A percentile compares a stretch with the other conserved stretches of the same genome.
These are phyloP conservation scores for Ectemnius cavifrons DNA, from an alignment of 2,888 invertebrate genomes.

Conservation along the genomic window DNA sequence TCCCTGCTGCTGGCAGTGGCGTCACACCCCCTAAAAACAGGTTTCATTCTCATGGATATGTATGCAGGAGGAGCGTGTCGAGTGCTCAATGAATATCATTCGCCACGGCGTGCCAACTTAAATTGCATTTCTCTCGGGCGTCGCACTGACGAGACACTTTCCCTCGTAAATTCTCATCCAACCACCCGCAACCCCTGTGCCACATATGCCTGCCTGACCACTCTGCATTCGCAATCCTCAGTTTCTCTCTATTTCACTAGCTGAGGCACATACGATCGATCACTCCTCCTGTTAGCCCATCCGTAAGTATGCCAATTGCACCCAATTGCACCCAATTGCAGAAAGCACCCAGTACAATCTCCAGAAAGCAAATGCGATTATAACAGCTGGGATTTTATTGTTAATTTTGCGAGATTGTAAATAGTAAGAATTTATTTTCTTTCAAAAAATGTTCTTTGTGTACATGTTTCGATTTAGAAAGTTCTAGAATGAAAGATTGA, in stretches of 20 bases:
- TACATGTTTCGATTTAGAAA: too few relatives aligned
- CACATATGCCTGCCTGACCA: not conserved
- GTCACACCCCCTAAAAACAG: slow-evolving; percentile 28
- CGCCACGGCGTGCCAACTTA: slow-evolving; percentile 37
- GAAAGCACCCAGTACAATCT: too few relatives aligned
- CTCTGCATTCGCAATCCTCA: not conserved
- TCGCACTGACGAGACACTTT: slow-evolving; percentile 43
- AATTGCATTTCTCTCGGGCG: slow-evolving; percentile 59
- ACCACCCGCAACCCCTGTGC: slow-evolving; percentile 13
- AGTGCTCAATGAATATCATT: slow-evolving; percentile 45
- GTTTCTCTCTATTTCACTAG: not conserved
- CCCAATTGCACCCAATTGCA: too few relatives aligned
- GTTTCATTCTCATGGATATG: slow-evolving; percentile 31
- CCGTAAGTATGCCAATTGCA: too few relatives aligned
- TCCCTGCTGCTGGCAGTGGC: not conserved
- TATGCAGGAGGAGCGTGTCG: slow-evolving; percentile 21
- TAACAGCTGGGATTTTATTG: too few relatives aligned
- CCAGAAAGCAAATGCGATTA: too few relatives aligned
- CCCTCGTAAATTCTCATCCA: slow-evolving; percentile 46
- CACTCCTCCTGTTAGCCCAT: too few relatives aligned
- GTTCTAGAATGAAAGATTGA: too few relatives aligned
- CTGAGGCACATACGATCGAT: slow-evolving; percentile 7
- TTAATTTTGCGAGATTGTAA: too few relatives aligned
- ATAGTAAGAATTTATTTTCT: too few relatives aligned
- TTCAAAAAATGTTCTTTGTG: too few relatives aligned